Evolutionary conservation across 2,113 vertebrate species (phyloP), one percentile per base, ranked within the genome.

Genomic region (Petrocephalus zakoni): DNA sequence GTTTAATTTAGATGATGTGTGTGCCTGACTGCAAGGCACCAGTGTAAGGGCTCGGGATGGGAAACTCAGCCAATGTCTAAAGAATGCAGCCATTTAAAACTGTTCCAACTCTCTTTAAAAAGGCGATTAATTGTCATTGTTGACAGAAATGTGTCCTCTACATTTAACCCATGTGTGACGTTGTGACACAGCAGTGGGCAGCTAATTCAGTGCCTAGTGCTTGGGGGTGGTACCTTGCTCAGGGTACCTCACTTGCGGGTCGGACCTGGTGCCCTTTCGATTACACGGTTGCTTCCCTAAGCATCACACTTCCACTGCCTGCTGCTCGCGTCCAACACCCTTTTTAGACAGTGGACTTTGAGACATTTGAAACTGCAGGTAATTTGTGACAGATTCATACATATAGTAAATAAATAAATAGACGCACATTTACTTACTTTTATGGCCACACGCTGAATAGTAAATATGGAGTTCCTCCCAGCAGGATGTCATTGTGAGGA

Each of bases 1-100:
- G 72, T 78, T 78, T 78, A 78, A 78, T 78, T 78, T 78, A 78
- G 72, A 78, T 78, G 72, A 78, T 78, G 72, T 42, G 72, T 78
- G 72, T 78, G 19, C 34, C 72, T 78, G 72, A 42, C 34, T 19
- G 72, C 34, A 78, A 78, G 72, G 34, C 13, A 1, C 15, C 72
- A 17, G 5, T 78, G 5, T 42, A 7, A 37, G 29, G 37, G 68
- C 13, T 42, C 15, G 17, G 15, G 34, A 78, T 19, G 17, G 15
- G 72, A 34, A 42, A 42, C 72, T 78, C 17, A 78, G 29, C 19
- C 19, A 78, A 42, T 78, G 72, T 42, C 5, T 19, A 75, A 75
- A n/a, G 7, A 75, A 37, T 55, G 15, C 15, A 34, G 11, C 11
- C 25, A 11, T 75, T 75, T 75, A 75, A 75, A 78, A 42, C 15